Evolutionary conservation across 2,888 invertebrate genomes (phyloP).

Genomic region (Gari tellinella): DNA sequence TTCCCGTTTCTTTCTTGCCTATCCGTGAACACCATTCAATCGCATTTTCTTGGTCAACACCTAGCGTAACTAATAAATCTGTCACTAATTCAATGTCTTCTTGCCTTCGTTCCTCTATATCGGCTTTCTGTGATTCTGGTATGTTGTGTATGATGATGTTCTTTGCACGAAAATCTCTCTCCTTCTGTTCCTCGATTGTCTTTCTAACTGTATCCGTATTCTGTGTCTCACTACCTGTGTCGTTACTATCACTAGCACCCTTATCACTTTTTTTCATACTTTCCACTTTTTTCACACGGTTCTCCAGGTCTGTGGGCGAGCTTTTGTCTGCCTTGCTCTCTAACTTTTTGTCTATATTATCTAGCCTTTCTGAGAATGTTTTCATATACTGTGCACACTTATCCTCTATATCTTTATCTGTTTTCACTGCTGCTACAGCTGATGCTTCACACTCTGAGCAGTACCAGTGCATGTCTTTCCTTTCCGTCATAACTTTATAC

Average conservation of each 20-base stretch:
- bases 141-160: conserved; percentile 1
- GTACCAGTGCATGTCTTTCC: neutral
- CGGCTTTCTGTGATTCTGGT: too few species aligned
- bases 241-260: neutral
- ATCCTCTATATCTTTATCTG: neutral
- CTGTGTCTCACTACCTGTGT: neutral
- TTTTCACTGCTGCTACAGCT: too few species aligned
- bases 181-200: conserved; percentile 1
- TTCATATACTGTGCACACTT: neutral
- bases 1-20: neutral
- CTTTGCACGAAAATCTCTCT: neutral
- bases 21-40: neutral
- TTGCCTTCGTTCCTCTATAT: too few species aligned
- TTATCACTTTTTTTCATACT: too few species aligned
- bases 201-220: neutral
- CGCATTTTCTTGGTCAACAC: neutral
- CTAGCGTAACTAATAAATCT: neutral
- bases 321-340: neutral
- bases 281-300: too few species aligned
- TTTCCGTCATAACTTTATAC: neutral
- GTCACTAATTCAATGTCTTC: too few species aligned
- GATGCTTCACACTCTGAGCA: neutral
- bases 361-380: neutral
- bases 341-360: neutral
- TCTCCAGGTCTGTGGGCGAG: too few species aligned